Base-by-base conservation (phyloP, 2,888 invertebrate genomes). In the Therioaphis trifolii region DNA sequence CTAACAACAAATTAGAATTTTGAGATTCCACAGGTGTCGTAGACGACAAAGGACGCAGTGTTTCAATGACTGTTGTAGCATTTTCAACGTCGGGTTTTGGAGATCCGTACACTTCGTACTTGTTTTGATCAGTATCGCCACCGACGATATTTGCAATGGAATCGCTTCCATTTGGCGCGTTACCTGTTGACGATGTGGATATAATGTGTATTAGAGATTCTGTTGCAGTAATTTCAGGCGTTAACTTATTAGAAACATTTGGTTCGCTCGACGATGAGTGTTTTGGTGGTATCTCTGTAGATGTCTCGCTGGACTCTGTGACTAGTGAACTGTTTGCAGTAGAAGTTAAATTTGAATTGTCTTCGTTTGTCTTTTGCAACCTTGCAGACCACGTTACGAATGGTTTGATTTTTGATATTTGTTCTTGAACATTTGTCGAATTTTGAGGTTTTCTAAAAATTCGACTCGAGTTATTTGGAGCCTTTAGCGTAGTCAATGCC, bases 401-500 rank as follows among this genome's bases (percentile, higher is more conserved):
- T n/a, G 85, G 85, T 84, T 82, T 85, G 11, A 86, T 84, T 49
- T 80, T 84, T 12, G 85, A 63, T 18, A 71, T 35, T 61, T 18
- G 52, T 55, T 85, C 77, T 74, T 52, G 71, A 4, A 35, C 7
- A 24, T 40, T 71, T 18, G 76, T 61, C 52, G 18, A 9, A 24
- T 80, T 72, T 11, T 46, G 27, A n/a, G 84, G 85, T 71, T 84
- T 84, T 15, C 46, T 84, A 21, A 80, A 63, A 27, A 63, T 68
- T 72, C 69, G 84, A 29, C 69, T 76, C 11, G 27, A 74, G 29
- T 66, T 84, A 21, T 79, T 79, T 14, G 90, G 89, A 77, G 89
- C 89, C 58, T 89, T 89, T 66, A 91, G 86, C 77, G 90, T 89
- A 1, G 90, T 91, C 52, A 91, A 86, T 0, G 91, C 90, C 91